A percentile compares a stretch with the other conserved stretches of the same genome.
phyloP scores from a whole-genome alignment of 30 jellyfish, hydroid and myxozoan genomes.

The Aurelia sp. region DNA sequence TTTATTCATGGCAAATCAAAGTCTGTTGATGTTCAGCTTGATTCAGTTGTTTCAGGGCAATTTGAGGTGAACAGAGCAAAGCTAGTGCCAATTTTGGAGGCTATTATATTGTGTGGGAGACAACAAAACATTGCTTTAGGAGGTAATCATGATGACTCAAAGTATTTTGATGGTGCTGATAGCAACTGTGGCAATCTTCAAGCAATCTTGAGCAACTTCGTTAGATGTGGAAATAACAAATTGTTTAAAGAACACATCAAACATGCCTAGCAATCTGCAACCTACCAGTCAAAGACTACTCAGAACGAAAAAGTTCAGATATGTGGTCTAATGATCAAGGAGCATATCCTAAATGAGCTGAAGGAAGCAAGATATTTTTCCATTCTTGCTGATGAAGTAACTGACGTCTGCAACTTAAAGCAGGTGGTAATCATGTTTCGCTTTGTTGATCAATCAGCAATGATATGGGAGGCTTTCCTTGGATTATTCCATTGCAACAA shows the following conservation, averaged over 20 bases:
- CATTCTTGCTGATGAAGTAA: constrained; percentile 54
- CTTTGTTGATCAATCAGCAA: constrained; percentile 27
- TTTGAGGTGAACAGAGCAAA: constrained; percentile 24
- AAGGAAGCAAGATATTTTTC: constrained; percentile 35
- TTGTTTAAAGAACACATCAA: constrained; percentile 30
- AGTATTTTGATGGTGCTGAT: background rate
- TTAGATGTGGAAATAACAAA: constrained; percentile 20
- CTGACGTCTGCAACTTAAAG: constrained; percentile 1
- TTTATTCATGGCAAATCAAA: background rate
- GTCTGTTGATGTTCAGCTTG: constrained; percentile 11
- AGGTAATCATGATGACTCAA: constrained; percentile 48
- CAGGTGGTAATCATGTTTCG: constrained; percentile 46
- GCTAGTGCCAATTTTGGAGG: constrained; percentile 51
- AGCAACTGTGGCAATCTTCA: constrained; percentile 36
- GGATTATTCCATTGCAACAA: constrained; percentile 72
- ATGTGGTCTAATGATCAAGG: constrained; percentile 58
- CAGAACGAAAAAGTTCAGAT: constrained; percentile 69
- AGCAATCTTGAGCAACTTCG: constrained; percentile 5
- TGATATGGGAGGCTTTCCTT: constrained; percentile 73
- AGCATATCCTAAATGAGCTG: constrained; percentile 5
- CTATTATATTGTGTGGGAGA: constrained; percentile 66
- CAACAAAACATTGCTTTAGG: constrained; percentile 45
- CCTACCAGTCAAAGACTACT: constrained; percentile 69
- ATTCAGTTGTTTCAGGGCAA: background rate
- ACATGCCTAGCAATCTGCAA: constrained; percentile 32